Base-by-base conservation (phyloP, 2,797 vertebrate species). In the Amblyopsis hoosieri region DNA sequence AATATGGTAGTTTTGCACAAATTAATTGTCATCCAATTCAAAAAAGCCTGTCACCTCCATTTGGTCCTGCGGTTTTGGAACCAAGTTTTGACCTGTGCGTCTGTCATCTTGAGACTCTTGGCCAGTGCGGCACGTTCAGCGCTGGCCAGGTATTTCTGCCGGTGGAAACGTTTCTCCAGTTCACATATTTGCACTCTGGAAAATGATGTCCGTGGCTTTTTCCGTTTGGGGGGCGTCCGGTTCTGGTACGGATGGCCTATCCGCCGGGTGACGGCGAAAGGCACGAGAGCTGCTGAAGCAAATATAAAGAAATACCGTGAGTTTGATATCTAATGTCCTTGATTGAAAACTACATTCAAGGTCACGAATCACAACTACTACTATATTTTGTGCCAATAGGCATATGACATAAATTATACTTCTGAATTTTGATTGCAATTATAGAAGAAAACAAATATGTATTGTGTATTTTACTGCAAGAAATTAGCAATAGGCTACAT, bases 161-260 rank as follows among this genome's bases (percentile, higher is more conserved):
- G 90, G 66, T 98, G 97, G 82, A 99, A 98, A 23, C 97, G 93
- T 72, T 99, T 99, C 91, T 99, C 97, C 90, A 99, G 89, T 88
- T 99, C 97, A 59, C 97, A 98, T 84, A 99, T 98, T 90, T 99
- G 97, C 75, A 98, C 93, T 31, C 97, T 92, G 11, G 95, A 96
- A 90, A 99, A 99, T 49, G 97, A 98, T 1, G 97, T 98, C 45
- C 97, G 94, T 0, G 97, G 97, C 85, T 99, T 99, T 93, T 99
- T 99, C 90, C 96, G 94, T 88, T 99, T 99, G 54, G 97, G 97
- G 10, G 97, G 97, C 0, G 97, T 99, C 84, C 97, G 94, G 91
- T 99, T 99, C 94, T 98, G 97, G 88, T 99, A 99, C 67, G 97
- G 97, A 91, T 99, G 97, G 86, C 97, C 97, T 94, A 99, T 96